Percentiles rank a stretch among this genome's conserved stretches.
These are phyloP conservation scores for Rugalucina vietnamica DNA, from an alignment of 2,888 invertebrate species.

Conservation along the genomic window DNA sequence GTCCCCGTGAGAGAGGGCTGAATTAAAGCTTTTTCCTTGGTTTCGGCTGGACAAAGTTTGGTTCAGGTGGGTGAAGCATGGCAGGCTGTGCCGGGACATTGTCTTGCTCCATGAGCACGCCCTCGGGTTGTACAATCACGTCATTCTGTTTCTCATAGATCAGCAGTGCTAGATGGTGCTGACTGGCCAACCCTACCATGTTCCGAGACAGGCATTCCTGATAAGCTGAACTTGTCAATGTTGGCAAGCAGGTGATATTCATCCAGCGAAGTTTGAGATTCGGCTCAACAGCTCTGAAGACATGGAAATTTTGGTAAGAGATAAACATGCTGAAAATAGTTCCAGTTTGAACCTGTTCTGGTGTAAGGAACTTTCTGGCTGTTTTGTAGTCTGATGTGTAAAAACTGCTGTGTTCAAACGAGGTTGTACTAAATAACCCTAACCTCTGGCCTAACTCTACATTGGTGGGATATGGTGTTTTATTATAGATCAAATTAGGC, in stretches of 20 bases:
- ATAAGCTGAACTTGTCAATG: slow-evolving; percentile 63
- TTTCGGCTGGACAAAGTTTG: not conserved
- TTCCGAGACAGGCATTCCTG: slow-evolving; percentile 75
- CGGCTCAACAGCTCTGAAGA: slow-evolving; percentile 92
- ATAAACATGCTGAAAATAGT: slow-evolving; percentile 90
- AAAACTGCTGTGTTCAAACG: slow-evolving; percentile 91
- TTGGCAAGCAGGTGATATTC: slow-evolving; percentile 76
- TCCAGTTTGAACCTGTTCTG: slow-evolving; percentile 55
- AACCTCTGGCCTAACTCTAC: slow-evolving; percentile 83
- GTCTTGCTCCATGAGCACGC: not conserved
- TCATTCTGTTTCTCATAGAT: slow-evolving; percentile 76
- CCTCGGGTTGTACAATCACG: slow-evolving; percentile 34
- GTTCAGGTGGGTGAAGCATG: slow-evolving; percentile 27
- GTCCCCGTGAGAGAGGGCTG: no score
- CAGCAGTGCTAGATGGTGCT: slow-evolving; percentile 80
- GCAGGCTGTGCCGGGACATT: not conserved
- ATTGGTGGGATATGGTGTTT: slow-evolving; percentile 77
- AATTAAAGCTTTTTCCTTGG: not conserved
- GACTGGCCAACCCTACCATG: slow-evolving; percentile 77
- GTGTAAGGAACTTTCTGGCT: slow-evolving; percentile 87
- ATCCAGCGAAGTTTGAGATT: slow-evolving; percentile 87
- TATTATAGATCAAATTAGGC: slow-evolving; percentile 85
- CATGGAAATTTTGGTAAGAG: slow-evolving; percentile 88
- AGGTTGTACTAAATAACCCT: slow-evolving; percentile 91
- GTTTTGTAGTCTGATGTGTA: slow-evolving; percentile 90